Evolutionary conservation across 2,888 invertebrate genomes (phyloP), one percentile per base, ranked within the genome.

Genomic region (Sminthurides aquaticus): DNA sequence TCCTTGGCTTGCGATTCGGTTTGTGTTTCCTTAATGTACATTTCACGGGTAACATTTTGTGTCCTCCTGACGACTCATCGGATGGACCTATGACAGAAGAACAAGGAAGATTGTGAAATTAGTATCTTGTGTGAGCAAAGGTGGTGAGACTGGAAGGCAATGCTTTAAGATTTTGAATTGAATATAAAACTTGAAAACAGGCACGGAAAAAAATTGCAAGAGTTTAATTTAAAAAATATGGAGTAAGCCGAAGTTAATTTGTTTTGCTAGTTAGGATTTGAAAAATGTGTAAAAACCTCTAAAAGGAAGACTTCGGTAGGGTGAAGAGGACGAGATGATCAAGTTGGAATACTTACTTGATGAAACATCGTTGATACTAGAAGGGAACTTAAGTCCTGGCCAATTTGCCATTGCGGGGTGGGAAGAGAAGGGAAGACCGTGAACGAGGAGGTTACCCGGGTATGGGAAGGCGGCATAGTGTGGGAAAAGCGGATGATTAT

Each of bases 1-100:
- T 85, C 55, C 84, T 77, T n/a, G 85, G 84, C 76, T 85, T 85
- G 64, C 84, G 78, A 78, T 85, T 85, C 68, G 82, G 82, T 76
- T 85, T 85, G 78, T 85, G 84, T 74, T 84, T 84, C 65, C 84
- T 75, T 65, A 85, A 77, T 27, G 70, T 71, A 52, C 74, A 71
- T 60, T 74, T 73, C 69, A 74, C 67, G 29, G 72, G 72, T 57
- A 73, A 71, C 25, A 71, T 59, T 70, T 71, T 74, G 58, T 58
- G 29, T 22, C 58, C 62, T n/a, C 58, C 56, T 49, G 68, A 64
- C 49, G 69, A 70, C 28, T 74, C 74, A 60, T 71, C 68, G 22
- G 64, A 65, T 27, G 67, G 72, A 72, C 69, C 74, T 74, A 60
- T n/a, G 62, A n/a, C n/a, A n/a, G n/a, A n/a, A n/a, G n/a, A n/a